Base-by-base conservation (phyloP, 2,113 vertebrate genomes). In the Geothlypis trichas region DNA sequence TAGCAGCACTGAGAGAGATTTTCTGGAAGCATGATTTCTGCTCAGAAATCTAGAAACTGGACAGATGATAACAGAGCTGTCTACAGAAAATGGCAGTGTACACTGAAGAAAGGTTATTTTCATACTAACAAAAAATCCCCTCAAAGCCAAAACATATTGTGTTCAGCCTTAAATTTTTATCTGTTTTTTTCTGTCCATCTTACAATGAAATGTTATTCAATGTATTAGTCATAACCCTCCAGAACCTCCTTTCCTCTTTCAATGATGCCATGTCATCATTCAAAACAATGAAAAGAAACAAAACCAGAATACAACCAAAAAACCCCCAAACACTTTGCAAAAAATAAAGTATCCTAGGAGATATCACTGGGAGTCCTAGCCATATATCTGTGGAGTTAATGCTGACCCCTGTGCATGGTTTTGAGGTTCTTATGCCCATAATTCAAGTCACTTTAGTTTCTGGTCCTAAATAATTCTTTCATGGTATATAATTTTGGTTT, bases 271-370 rank as follows among this genome's bases (percentile, higher is more conserved):
- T 84, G 47, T 35, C 33, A 5, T 80, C 28, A 57, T 72, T 51
- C 30, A 83, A 67, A 88, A 42, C 16, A 41, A 49, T 30, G 13
- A 49, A 41, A 66, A 47, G 22, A 72, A 71, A n/a, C 7, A 6
- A 65, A n/a, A 51, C 1, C 41, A 33, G 14, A 72, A 72, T 44
- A 18, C n/a, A 39, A 47, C 15, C 27, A 52, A 68, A 52, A 86
- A 22, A 1, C 0, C 9, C 16, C 10, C 23, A 24, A 39, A 46
- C 2, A 15, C 41, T 31, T 83, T 26, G 12, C 33, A 37, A 19
- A 84, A 68, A 76, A 33, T 17, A 22, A 73, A 57, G 20, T 9
- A 8, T 39, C 7, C 7, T 61, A 10, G n/a, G 63, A 71, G 31
- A 31, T 39, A n/a, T 2, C 23, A 24, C 20, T 33, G 7, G 39